Base-by-base conservation (phyloP, 2,888 invertebrate genomes). In the Laspeyria flexula region DNA sequence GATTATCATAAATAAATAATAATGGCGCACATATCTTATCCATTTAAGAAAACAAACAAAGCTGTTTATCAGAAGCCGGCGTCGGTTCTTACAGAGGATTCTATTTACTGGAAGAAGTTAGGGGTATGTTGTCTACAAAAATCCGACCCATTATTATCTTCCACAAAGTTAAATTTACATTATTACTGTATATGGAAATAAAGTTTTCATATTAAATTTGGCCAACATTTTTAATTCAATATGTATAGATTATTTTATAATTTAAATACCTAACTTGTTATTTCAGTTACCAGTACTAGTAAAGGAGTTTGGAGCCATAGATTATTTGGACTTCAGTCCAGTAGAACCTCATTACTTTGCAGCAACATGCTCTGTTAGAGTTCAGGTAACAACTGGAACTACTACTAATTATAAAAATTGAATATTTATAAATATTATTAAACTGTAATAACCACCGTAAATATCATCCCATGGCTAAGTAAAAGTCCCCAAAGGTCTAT, bases 281-380 rank as follows among this genome's bases (percentile, higher is more conserved):
- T 86, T 89, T 50, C 80, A 90, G 98, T 93, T 95, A 50, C 97
- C 98, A 18, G 96, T 97, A 1, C 93, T 97, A 30, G 94, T 97
- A 0, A 98, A 99, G 85, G 99, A 99, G 85, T 97, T 96, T 86
- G 98, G 98, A 15, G 95, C 97, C 0, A 96, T 99, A 45, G 97
- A 98, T 78, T 96, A 97, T 76, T 94, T 99, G 34, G 96, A 98
- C 81, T 97, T 99, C 79, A 96, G 97, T 55, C 97, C 97, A 0
- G 94, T 96, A 7, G 96, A 97, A 75, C 98, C 99, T 0, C 94
- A 97, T 89, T 95, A 97, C 81, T 97, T 99, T 90, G 98, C 98
- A 5, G 96, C 98, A 12, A 98, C 99, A 45, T 97, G 97, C 79
- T 98, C 98, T 0, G 96, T 97, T 0, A 94, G 97, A 79, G 96